Evolutionary conservation across 2,797 vertebrate species (phyloP).

Genomic region (Saxicola maurus): DNA sequence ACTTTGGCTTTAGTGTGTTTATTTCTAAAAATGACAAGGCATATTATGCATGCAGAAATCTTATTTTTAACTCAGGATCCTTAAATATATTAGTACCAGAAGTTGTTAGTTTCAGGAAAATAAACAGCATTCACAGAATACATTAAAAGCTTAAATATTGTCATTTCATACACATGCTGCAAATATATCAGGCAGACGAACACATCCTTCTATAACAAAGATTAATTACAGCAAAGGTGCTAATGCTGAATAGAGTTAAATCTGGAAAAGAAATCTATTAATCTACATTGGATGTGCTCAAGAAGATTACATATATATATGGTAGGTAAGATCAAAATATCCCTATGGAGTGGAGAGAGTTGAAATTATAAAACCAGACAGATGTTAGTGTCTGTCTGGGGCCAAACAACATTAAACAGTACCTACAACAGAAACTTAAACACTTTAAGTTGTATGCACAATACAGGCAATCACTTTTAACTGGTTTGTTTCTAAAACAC

Average conservation of each 20-base stretch:
- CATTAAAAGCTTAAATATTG: not conserved
- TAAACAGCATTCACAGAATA: not conserved
- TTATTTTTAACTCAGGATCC: not conserved
- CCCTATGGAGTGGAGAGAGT: not conserved
- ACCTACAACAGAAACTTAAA: not conserved
- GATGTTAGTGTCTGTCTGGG: not conserved
- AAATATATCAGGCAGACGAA: not conserved
- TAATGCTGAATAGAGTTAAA: not conserved
- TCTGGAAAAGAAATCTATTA: not conserved
- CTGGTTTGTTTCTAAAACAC: not conserved
- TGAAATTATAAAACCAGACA: not conserved
- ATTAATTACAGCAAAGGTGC: not conserved
- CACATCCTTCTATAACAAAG: not conserved
- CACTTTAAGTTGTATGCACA: not conserved
- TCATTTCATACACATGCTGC: not conserved
- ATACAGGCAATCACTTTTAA: not conserved
- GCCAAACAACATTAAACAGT: not conserved
- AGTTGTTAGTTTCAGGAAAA: not conserved
- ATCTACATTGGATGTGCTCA: not conserved
- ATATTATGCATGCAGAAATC: not conserved
- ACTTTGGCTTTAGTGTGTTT: not conserved
- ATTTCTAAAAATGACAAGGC: not conserved
- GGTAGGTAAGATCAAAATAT: not conserved
- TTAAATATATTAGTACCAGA: not conserved
- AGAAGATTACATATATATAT: not conserved